Percentiles rank a stretch among this genome's conserved stretches.
Conservation (phyloP, 2,797 vertebrate genomes). For the Leucoraja ocellata region DNA sequence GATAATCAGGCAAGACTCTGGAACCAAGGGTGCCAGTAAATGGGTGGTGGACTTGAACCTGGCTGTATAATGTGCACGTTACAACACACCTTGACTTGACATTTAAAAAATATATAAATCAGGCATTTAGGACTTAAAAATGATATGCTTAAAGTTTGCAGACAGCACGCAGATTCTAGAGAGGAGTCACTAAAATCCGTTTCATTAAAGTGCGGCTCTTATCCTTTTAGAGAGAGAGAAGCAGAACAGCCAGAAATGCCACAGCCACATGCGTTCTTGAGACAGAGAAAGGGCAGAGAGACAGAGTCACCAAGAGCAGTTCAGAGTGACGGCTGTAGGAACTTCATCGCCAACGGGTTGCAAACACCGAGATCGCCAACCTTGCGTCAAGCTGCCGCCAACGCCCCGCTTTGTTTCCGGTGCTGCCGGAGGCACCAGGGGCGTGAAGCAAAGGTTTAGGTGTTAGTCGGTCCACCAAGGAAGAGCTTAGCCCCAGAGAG, state of each 20-base stretch:
- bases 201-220: neutral
- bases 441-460: neutral
- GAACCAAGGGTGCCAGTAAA: too few species aligned
- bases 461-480: neutral
- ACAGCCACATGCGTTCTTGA: slow-evolving; percentile 43
- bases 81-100: neutral
- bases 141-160: neutral
- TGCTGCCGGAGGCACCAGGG: neutral
- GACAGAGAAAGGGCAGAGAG: neutral
- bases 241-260: neutral
- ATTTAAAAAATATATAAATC: neutral
- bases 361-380: neutral
- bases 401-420: neutral
- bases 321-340: neutral
- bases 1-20: too few species aligned
- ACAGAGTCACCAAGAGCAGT: too few species aligned
- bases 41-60: too few species aligned
- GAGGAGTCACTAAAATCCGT: neutral
- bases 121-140: neutral
- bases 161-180: too few species aligned
- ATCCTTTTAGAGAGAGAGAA: neutral
- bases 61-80: too few species aligned
- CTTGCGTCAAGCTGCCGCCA: neutral
- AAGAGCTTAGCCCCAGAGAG: slow-evolving; percentile 6
- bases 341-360: neutral